These are phyloP conservation scores for Pelusios castaneus DNA, from an alignment of 2,113 vertebrate species.

Conservation along the genomic window DNA sequence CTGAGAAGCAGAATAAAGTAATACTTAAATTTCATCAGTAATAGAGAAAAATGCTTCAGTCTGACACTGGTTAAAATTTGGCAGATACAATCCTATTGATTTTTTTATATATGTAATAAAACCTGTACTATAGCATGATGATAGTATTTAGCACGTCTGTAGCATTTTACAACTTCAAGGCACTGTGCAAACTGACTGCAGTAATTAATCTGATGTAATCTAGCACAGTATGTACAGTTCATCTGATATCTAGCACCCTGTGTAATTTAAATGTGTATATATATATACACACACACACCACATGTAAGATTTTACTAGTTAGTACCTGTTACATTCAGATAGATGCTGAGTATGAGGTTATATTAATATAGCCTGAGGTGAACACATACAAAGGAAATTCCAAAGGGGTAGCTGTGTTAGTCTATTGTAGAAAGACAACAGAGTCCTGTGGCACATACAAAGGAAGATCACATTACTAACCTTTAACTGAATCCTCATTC, in stretches of 20 bases:
- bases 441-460: too few relatives aligned
- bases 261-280: too few relatives aligned
- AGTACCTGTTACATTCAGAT: neutral
- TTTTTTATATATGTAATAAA: neutral
- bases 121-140: neutral
- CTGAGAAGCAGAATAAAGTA: rapidly evolving
- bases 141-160: neutral
- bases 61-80: neutral
- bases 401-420: too few relatives aligned
- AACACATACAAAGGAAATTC: neutral
- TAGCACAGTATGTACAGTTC: neutral
- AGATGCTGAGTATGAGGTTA: slow-evolving; percentile 3
- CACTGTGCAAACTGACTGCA: neutral
- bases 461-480: neutral
- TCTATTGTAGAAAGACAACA: too few relatives aligned
- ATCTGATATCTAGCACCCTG: neutral
- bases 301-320: neutral
- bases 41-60: neutral
- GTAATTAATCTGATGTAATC: neutral
- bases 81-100: neutral
- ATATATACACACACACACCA: neutral
- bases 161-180: neutral
- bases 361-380: neutral
- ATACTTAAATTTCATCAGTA: neutral
- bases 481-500: slow-evolving; percentile 10